Evolutionary conservation across 2,113 vertebrate species (phyloP).

Genomic region (Oreotragus oreotragus): DNA sequence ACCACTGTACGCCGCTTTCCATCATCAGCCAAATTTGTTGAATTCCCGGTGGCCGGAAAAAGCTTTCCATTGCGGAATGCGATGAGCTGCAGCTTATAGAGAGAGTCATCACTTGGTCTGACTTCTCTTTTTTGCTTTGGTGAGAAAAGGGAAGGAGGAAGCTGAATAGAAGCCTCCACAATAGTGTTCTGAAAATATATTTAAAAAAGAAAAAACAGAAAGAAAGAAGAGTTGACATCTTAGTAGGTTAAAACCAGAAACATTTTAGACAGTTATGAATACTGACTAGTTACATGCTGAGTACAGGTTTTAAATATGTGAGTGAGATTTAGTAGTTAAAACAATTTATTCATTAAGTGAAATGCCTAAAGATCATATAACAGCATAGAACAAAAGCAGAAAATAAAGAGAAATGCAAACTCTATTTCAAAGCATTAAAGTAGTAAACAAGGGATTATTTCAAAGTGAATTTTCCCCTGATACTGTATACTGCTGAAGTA

Average conservation of each 20-base stretch:
- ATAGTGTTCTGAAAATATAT: constrained; percentile 85
- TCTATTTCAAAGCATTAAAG: not conserved
- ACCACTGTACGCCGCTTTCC: constrained; percentile 92
- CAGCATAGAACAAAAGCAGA: not conserved
- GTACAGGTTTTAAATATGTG: not conserved
- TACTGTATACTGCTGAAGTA: not conserved
- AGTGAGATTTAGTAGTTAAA: not conserved
- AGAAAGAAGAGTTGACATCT: not conserved
- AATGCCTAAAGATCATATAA: not conserved
- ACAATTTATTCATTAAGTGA: not conserved
- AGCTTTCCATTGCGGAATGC: constrained; percentile 97
- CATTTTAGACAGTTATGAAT: not conserved
- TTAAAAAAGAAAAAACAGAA: not conserved
- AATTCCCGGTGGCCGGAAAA: constrained; percentile 94
- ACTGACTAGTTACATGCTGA: not conserved
- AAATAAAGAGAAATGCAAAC: not conserved
- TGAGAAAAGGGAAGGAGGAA: constrained; percentile 90
- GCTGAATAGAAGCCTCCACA: constrained; percentile 94
- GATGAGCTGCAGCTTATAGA: constrained; percentile 93
- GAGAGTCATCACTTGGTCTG: constrained; percentile 84
- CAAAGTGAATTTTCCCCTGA: not conserved
- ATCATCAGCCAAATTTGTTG: constrained; percentile 87
- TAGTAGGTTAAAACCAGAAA: not conserved
- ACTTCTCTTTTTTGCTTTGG: constrained; percentile 82
- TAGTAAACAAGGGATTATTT: not conserved